Base-by-base conservation (phyloP, 2,797 vertebrate species). In the Stomatorhinus walkeri region DNA sequence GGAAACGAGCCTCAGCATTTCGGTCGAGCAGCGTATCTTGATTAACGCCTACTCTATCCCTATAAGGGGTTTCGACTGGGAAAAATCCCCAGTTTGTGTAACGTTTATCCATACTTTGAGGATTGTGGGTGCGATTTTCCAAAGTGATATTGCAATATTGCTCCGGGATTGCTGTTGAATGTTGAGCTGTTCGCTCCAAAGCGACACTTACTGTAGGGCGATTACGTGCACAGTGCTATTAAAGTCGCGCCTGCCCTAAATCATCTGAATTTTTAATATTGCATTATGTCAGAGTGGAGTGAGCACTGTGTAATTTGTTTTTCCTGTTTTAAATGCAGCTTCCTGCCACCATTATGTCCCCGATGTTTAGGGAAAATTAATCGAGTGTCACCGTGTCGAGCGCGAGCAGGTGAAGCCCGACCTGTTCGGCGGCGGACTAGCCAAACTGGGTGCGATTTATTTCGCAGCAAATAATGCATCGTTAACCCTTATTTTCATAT, bases 341-440 rank as follows among this genome's bases (percentile, higher is more conserved):
- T 86, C 68, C 64, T 88, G 51, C 76, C 76, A 46, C n/a, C 76
- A 52, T 46, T 24, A 86, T 68, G 87, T 64, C 19, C 56, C 54
- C 59, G 22, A 24, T 64, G 56, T 88, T 46, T 16, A 59, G 36
- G 76, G 88, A 61, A 36, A 84, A 56, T 48, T 36, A 83, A 85
- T 85, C 79, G 43, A 88, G 22, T 84, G 36, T 24, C 32, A 88
- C 76, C 14, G 3, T 28, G 32, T 84, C 72, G 46, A 84, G 52
- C 54, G 36, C 52, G 79, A 56, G 88, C 54, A 59, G 88, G 81
- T 79, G 72, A 79, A 79, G 19, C 36, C 36, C 46, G 51, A 84
- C n/a, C 48, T 84, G 81, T 84, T 51, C 79, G 40, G 40, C 14
- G 16, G 40, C 32, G 14, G 6, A 16, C 76, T 81, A 8, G 36